Evolutionary conservation across 2,113 vertebrate species (phyloP).

Genomic region (Microtus oregoni): DNA sequence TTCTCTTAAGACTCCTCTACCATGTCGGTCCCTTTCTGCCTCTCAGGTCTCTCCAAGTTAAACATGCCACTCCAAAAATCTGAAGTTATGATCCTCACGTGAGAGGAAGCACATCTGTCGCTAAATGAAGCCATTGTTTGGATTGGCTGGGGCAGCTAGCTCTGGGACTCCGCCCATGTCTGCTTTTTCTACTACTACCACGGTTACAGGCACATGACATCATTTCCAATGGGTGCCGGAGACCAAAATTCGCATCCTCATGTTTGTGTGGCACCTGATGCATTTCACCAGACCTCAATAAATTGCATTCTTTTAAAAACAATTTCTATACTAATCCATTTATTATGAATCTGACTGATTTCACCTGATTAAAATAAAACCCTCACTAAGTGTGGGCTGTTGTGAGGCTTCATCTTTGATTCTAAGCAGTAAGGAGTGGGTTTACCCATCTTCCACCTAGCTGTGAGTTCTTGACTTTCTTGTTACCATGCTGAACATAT

Average conservation of each 20-base stretch:
- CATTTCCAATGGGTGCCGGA: background rate
- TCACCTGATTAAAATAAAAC: background rate
- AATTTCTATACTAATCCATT: background rate
- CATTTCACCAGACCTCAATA: background rate
- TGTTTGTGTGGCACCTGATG: background rate
- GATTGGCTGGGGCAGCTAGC: background rate
- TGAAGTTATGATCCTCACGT: background rate
- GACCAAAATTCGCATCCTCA: fast-evolving
- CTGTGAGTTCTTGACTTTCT: conserved; percentile 44
- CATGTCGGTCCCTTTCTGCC: background rate
- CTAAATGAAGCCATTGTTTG: background rate
- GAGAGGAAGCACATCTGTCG: too few species aligned
- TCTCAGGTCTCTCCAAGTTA: too few species aligned
- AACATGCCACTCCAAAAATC: background rate
- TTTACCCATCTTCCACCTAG: background rate
- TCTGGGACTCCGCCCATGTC: background rate
- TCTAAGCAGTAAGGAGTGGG: background rate
- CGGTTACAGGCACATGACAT: background rate
- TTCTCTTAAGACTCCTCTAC: too few species aligned
- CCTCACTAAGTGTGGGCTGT: background rate
- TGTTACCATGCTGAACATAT: conserved; percentile 63
- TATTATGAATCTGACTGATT: background rate
- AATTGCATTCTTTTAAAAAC: background rate
- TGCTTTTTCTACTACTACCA: background rate
- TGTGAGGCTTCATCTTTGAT: conserved; percentile 2